phyloP scores from a whole-genome alignment of 2,888 invertebrate genomes.

The Pammene fasciana region DNA sequence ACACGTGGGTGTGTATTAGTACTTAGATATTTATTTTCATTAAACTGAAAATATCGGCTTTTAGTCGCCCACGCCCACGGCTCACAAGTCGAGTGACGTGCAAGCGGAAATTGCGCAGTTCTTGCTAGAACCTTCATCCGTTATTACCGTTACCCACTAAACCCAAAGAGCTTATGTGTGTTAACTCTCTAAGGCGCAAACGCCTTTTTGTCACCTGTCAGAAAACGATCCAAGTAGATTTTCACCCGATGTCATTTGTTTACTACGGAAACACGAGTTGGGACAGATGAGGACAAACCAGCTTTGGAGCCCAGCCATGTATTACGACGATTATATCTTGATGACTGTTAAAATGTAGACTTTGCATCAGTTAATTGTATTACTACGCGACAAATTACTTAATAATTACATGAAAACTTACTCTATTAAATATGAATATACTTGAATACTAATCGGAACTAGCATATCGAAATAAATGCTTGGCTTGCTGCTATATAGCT shows the following conservation, averaged over 20 bases:
- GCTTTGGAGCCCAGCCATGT: slow-evolving; percentile 20
- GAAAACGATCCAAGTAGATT: slow-evolving; percentile 31
- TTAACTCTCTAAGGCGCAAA: background rate
- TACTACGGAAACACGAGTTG: slow-evolving; percentile 30
- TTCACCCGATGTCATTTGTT: slow-evolving; percentile 27
- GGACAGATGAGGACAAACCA: slow-evolving; percentile 22
- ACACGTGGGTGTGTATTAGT: background rate
- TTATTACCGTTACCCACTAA: slow-evolving; percentile 10
- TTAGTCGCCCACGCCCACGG: slow-evolving; percentile 17
- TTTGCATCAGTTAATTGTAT: background rate
- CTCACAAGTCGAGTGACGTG: slow-evolving; percentile 50
- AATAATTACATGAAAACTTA: background rate
- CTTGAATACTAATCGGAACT: too few relatives aligned
- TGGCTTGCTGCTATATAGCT: too few relatives aligned
- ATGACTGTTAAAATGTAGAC: slow-evolving; percentile 11
- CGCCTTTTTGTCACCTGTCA: background rate
- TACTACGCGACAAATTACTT: background rate
- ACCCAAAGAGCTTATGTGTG: background rate
- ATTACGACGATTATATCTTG: slow-evolving; percentile 27
- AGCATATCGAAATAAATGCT: too few relatives aligned
- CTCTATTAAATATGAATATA: background rate
- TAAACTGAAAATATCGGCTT: slow-evolving; percentile 23
- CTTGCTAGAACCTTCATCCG: slow-evolving; percentile 33
- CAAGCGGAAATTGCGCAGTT: slow-evolving; percentile 53
- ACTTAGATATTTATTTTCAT: slow-evolving; percentile 12